Percentiles rank a stretch among this genome's conserved stretches.
phyloP scores from a whole-genome alignment of 2,797 vertebrate species.

The Alauda arvensis region DNA sequence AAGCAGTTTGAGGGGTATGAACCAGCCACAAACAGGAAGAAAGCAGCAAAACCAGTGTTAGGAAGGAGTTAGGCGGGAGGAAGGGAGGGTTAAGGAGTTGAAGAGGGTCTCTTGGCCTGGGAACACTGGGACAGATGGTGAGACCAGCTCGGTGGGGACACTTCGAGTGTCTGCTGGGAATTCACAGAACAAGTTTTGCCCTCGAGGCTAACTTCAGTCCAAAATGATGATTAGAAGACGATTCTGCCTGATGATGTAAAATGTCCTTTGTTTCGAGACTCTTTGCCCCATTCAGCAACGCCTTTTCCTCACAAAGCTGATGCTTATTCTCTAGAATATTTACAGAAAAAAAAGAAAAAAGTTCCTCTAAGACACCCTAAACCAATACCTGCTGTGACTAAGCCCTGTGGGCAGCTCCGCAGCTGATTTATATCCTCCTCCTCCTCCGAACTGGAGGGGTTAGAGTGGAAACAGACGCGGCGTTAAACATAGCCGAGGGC shows the following conservation, averaged over 20 bases:
- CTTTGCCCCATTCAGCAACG: not conserved
- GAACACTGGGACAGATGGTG: not conserved
- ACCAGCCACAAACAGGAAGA: not conserved
- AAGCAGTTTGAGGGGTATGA: not conserved
- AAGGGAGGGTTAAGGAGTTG: not conserved
- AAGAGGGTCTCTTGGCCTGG: not conserved
- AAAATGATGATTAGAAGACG: not conserved
- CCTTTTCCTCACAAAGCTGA: slow-evolving; percentile 38
- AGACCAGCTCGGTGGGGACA: not conserved
- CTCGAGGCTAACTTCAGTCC: not conserved
- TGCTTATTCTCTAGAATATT: slow-evolving; percentile 60
- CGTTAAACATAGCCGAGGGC: slow-evolving; percentile 35
- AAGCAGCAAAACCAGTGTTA: not conserved
- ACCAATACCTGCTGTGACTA: slow-evolving; percentile 63
- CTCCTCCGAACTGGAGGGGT: slow-evolving; percentile 18
- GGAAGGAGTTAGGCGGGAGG: not conserved
- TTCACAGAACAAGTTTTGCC: not conserved
- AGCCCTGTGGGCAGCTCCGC: slow-evolving; percentile 47
- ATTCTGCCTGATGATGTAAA: slow-evolving; percentile 22
- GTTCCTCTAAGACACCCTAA: slow-evolving; percentile 46
- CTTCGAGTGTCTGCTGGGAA: not conserved
- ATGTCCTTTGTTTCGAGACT: slow-evolving; percentile 21
- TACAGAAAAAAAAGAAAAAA: not conserved
- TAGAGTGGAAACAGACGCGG: slow-evolving; percentile 45
- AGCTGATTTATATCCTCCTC: slow-evolving; percentile 54